These are phyloP conservation scores for Chironomus tentans DNA, from an alignment of 2,888 invertebrate genomes.

Conservation along the genomic window DNA sequence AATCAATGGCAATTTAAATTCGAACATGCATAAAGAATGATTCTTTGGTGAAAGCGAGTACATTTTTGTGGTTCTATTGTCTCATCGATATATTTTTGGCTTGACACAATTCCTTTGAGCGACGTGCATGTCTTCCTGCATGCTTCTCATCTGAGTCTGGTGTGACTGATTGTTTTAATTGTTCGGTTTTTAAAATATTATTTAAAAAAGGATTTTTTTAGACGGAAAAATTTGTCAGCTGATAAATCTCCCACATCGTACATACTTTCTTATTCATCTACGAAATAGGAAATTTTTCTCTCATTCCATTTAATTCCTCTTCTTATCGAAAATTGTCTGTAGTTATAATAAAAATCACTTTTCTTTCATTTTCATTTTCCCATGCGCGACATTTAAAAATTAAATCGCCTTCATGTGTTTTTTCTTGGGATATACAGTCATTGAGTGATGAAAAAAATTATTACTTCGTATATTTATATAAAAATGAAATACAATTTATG, in stretches of 20 bases:
- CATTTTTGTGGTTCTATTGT: neutral
- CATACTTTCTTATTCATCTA: neutral
- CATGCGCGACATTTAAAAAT: conserved; percentile 17
- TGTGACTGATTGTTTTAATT: neutral
- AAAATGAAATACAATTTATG: neutral
- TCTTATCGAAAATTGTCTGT: neutral
- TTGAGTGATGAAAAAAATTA: neutral
- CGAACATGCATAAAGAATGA: neutral
- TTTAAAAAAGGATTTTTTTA: neutral
- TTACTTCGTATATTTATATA: neutral
- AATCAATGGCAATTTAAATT: too few species aligned
- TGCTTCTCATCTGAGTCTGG: neutral
- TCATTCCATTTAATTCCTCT: neutral
- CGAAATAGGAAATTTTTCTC: neutral
- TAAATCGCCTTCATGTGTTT: conserved; percentile 4
- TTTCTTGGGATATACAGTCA: too few species aligned
- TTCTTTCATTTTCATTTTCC: neutral
- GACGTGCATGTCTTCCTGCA: neutral
- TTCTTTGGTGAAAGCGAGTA: neutral
- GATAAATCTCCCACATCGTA: neutral
- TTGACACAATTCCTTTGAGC: neutral
- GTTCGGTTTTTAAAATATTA: neutral
- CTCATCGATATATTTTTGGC: too few species aligned
- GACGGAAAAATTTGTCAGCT: too few species aligned
- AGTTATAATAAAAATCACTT: neutral